Percentiles rank a stretch among this genome's conserved stretches.
Conservation (phyloP, 2,113 vertebrate genomes). For the Ploceus nigricollis region DNA sequence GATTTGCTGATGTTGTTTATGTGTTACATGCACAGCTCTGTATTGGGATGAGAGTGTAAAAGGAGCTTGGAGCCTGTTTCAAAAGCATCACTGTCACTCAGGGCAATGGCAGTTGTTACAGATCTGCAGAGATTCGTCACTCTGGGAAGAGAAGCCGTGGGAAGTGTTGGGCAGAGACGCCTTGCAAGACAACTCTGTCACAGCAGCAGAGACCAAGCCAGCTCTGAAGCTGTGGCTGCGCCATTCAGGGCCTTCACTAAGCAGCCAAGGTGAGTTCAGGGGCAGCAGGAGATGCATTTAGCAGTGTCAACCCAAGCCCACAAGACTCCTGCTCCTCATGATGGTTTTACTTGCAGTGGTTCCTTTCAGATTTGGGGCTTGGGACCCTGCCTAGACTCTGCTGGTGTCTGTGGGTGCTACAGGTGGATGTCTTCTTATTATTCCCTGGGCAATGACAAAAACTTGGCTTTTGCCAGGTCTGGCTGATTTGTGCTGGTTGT, state of each 20-base stretch:
- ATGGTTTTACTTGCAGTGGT: neutral
- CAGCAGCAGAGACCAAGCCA: neutral
- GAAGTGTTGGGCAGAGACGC: neutral
- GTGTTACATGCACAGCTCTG: neutral
- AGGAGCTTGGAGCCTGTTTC: neutral
- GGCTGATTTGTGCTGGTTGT: neutral
- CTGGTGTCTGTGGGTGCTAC: neutral
- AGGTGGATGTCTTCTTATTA: neutral
- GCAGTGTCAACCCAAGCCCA: neutral
- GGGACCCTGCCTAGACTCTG: neutral
- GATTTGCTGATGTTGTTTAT: neutral
- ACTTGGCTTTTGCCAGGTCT: neutral
- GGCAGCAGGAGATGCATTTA: neutral
- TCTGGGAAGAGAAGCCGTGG: neutral
- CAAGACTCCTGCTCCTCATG: accelerated
- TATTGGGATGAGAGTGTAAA: neutral
- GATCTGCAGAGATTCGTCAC: neutral
- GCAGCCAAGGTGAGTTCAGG: neutral
- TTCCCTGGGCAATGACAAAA: neutral
- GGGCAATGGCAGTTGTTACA: neutral
- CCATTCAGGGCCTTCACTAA: neutral
- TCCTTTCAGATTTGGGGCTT: neutral
- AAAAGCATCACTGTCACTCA: neutral
- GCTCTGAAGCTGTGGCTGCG: neutral
- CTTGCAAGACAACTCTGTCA: neutral